Evolutionary conservation across 2,797 vertebrate species (phyloP).

Genomic region (Girardinus metallicus): DNA sequence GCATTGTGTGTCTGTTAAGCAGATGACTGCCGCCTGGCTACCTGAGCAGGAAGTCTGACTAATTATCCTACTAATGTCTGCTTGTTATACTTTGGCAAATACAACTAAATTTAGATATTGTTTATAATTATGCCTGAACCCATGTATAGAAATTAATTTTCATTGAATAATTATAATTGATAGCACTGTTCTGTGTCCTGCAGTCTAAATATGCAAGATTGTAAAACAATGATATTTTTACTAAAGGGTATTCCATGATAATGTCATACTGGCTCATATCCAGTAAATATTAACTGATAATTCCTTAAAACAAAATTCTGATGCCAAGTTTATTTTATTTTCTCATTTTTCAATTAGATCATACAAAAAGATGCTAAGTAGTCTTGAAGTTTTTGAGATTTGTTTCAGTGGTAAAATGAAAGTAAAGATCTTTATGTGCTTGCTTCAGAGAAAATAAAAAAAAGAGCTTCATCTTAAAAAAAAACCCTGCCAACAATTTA

Average conservation of each 20-base stretch:
- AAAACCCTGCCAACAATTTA: constrained; percentile 64
- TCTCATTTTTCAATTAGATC: not conserved
- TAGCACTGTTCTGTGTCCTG: not conserved
- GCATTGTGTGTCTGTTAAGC: not conserved
- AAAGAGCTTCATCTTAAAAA: constrained; percentile 34
- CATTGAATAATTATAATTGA: not conserved
- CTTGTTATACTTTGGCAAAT: not conserved
- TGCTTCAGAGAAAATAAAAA: constrained; percentile 1
- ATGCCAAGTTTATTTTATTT: not conserved
- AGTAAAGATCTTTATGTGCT: constrained; percentile 7
- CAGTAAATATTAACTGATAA: not conserved
- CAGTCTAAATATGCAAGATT: not conserved
- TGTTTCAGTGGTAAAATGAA: not conserved
- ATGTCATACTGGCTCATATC: not conserved
- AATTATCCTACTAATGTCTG: not conserved
- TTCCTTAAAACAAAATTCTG: not conserved
- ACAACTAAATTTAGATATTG: not conserved
- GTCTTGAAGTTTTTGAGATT: not conserved
- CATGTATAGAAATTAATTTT: not conserved
- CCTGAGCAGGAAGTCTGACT: not conserved
- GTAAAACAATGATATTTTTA: not conserved
- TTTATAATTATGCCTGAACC: not conserved
- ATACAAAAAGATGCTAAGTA: not conserved
- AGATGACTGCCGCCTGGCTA: not conserved
- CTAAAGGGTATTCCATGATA: not conserved